Percentiles rank a stretch among this genome's conserved stretches.
Evolutionary conservation across 2,113 vertebrate species (phyloP).

Genomic region (Tychaedon coryphoeus): DNA sequence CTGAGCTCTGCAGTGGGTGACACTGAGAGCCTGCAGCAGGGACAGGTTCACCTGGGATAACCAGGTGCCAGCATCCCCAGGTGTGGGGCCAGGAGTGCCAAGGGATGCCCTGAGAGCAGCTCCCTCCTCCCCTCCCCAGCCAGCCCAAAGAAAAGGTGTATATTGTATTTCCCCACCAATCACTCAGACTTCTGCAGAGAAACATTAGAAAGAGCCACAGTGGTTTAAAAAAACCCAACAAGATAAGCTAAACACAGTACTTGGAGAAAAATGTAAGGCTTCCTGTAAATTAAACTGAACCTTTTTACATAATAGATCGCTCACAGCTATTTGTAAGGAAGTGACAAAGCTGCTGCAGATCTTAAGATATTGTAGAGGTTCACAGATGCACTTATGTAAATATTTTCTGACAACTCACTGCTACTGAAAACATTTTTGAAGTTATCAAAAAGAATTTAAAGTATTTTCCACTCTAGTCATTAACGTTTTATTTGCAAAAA

Average conservation of each 20-base stretch:
- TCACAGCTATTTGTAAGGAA: conserved; percentile 68
- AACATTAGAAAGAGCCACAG: background rate
- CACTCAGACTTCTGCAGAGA: background rate
- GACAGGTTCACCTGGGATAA: background rate
- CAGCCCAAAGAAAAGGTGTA: background rate
- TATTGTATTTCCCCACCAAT: background rate
- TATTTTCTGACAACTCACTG: conserved; percentile 60
- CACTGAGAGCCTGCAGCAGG: background rate
- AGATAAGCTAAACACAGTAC: conserved; percentile 22
- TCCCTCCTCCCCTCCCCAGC: background rate
- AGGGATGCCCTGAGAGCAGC: background rate
- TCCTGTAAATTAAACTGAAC: conserved; percentile 61
- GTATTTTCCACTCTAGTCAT: conserved; percentile 10
- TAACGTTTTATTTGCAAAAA: conserved; percentile 36
- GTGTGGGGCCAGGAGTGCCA: rapidly evolving
- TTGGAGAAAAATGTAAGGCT: conserved; percentile 37
- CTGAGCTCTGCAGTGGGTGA: rapidly evolving
- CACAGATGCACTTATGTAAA: conserved; percentile 63
- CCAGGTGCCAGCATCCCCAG: background rate
- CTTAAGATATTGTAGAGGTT: conserved; percentile 48
- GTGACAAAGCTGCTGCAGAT: conserved; percentile 57
- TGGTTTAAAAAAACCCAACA: background rate
- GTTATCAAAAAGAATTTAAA: conserved; percentile 69
- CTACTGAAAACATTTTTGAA: conserved; percentile 25
- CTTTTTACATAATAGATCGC: conserved; percentile 65